Evolutionary conservation across 2,888 invertebrate species (phyloP), one percentile per base, ranked within the genome.

Genomic region (Glyphotaelius pellucidus): DNA sequence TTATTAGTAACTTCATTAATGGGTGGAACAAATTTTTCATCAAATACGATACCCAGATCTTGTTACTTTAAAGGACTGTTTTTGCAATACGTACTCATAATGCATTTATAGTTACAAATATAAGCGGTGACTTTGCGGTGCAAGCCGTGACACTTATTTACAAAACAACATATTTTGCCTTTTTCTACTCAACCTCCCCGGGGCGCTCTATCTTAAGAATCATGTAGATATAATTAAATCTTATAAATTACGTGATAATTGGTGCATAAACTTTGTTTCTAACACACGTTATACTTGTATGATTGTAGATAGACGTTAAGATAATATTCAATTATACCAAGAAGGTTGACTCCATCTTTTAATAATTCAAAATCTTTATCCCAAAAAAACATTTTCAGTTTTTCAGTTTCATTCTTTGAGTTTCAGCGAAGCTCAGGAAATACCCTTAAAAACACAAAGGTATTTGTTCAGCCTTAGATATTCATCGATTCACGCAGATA

Each of bases 401-500:
- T 67, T 67, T n/a, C 25, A 19, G 7, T 4, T 52, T 25, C 19
- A 1, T 67, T 19, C 25, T 67, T 67, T 67, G 30, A 81, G 81
- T 31, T 81, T 31, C 81, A 32, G 31, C 67, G n/a, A 67, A 67
- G 25, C 67, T 67, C 25, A 67, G n/a, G 9, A 67, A 67, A 67
- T 81, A 14, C 81, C 81, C 30, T 81, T 81, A 32, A 31, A 81
- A 31, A 81, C 30, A 81, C 81, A 31, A 25, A 81, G 67, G 67
- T 67, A n/a, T 67, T 67, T 67, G 67, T 67, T 67, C 67, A 25
- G 25, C 9, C 9, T 42, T 30, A 30, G 86, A 86, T 42, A 86
- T 86, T 86, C 86, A 86, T 86, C 47, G 86, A 86, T 86, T 86
- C 86, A 47, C 30, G 30, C 30, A 42, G 42, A n/a, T 86, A 86